Evolutionary conservation across 2,888 invertebrate genomes (phyloP), one percentile per base, ranked within the genome.

Genomic region (Nomada fucata): DNA sequence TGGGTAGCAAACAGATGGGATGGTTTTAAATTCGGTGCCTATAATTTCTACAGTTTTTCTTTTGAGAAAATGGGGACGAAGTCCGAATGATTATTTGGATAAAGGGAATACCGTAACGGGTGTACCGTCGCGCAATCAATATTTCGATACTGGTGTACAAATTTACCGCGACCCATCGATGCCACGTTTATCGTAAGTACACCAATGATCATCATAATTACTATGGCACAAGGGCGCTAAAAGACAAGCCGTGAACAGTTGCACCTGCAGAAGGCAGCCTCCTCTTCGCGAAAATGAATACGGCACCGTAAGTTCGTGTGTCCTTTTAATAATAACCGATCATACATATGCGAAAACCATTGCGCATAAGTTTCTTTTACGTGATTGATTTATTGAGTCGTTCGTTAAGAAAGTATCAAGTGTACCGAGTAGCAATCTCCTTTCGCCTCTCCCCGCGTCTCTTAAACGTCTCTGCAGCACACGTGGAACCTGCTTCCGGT

Each of bases 401-500:
- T 79, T 85, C 76, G 84, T 76, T 89, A 90, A 86, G 90, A 91
- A 90, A 91, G 90, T 89, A 78, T 36, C 60, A 60, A 72, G 55
- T 42, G 61, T 29, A 13, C 47, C n/a, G 86, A 75, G 61, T 76
- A 72, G 50, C 52, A 52, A 69, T 79, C 78, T 72, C 83, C 76
- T 74, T 47, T 55, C 69, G 63, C 65, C 79, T 68, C 82, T 60
- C 52, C 78, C 81, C 42, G 29, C 50, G 50, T 64, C 44, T n/a
- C 63, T 29, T 20, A 13, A 44, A 53, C 57, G 59, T 59, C 86
- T 83, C 87, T 78, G 85, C 85, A 87, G 89, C 87, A 88, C 85
- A 89, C 88, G 90, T 89, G 90, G 88, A 86, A 84, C 84, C 85
- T 78, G 85, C 90, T 92, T 92, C 92, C 91, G 91, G 90, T 89